Conservation (phyloP, 2,797 vertebrate genomes). For the Lutjanus campechanus region DNA sequence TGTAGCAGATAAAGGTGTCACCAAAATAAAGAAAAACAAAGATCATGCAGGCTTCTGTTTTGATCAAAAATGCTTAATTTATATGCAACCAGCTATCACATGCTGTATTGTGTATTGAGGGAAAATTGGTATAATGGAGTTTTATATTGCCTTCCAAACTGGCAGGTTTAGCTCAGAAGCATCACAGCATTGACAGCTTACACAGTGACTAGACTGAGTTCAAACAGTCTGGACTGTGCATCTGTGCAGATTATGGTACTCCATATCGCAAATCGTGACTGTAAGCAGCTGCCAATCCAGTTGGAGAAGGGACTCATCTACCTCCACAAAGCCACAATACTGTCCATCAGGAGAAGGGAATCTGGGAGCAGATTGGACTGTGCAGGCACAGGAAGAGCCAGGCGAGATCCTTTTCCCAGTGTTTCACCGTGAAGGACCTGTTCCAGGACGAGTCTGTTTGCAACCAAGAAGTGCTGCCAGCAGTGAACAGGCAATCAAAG, state of each 20-base stretch:
- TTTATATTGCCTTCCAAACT: conserved; percentile 21
- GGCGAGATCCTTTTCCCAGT: conserved; percentile 3
- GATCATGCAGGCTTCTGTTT: not conserved
- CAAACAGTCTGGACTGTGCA: conserved; percentile 57
- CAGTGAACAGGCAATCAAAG: not conserved
- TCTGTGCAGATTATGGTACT: conserved; percentile 62
- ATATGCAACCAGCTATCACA: not conserved
- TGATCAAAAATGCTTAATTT: conserved; percentile 6
- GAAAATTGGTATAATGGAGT: not conserved
- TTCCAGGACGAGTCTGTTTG: not conserved
- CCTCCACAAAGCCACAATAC: conserved; percentile 28
- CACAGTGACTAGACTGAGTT: conserved; percentile 35
- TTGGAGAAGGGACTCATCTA: conserved; percentile 45
- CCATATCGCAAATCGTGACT: conserved; percentile 29
- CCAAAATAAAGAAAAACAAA: not conserved
- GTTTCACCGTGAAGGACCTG: conserved; percentile 10
- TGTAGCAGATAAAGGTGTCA: not conserved
- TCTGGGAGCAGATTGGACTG: conserved; percentile 44
- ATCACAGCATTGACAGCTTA: conserved; percentile 45
- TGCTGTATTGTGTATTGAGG: not conserved
- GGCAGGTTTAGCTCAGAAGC: conserved; percentile 37
- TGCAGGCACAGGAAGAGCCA: conserved; percentile 3
- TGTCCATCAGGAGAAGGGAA: conserved; percentile 32
- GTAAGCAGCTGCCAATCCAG: conserved; percentile 62
- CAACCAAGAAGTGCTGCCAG: not conserved